Evolutionary conservation across 2,113 vertebrate genomes (phyloP), one percentile per base, ranked within the genome.

Genomic region (Sarotherodon lohbergeri): DNA sequence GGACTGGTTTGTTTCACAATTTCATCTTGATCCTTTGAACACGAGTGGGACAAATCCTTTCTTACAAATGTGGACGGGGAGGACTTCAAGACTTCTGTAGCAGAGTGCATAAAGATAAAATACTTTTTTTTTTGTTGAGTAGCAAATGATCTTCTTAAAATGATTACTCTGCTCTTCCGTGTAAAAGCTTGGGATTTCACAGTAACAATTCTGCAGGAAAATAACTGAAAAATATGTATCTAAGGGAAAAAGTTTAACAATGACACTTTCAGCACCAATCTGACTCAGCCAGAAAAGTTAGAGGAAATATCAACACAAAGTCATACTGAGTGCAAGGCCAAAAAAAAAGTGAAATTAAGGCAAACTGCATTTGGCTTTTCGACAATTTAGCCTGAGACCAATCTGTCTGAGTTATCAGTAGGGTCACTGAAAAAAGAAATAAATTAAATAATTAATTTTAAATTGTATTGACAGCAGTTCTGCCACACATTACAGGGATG

Each of bases 41-140:
- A 89, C 4, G 34, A 88, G 36, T 86, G 86, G 84, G 90, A 93
- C 83, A 91, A 95, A 96, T 93, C 80, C 89, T 89, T 61, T 88
- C 54, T 90, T 90, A 91, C 88, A 92, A 89, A 90, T 92, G 86
- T 85, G 94, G 63, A 94, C 68, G 90, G 43, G 43, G 87, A 68
- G 48, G 81, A 83, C 85, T 85, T 82, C 27, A 83, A 86, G 85
- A 92, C 84, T 92, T 93, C 66, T 56, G 8, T 63, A 54, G 82
- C 56, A 55, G 57, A 89, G 80, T 36, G 84, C 71, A 89, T 48
- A 71, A 83, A 89, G 76, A 90, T 90, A 86, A 90, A 92, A 91
- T 16, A 63, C 13, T 50, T 85, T 87, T 82, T 85, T 36, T 66
- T 66, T 7, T 80, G 78, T 78, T 73, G 41, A 59, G 76, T 6